Base-by-base conservation (phyloP, 2,888 invertebrate species). In the Tridacna crocea region DNA sequence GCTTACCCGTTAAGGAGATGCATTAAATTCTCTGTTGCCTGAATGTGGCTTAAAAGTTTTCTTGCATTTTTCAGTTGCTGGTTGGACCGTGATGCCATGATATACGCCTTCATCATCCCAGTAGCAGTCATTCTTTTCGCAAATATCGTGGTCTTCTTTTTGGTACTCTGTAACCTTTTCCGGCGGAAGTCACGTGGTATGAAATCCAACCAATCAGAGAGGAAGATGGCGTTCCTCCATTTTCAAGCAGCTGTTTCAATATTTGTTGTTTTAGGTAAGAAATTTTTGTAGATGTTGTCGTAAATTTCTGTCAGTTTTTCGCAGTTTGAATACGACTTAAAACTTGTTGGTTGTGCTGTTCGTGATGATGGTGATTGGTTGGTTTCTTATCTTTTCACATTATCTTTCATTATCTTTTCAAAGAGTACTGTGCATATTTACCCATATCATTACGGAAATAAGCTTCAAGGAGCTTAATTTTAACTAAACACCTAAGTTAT, bases 161-260 rank as follows among this genome's bases (percentile, higher is more conserved):
- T 92, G 78, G 91, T 93, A 15, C 82, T 91, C 26, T 83, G 87
- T 74, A 90, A 87, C 75, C 83, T 93, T 73, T 87, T 89, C 19
- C 83, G 82, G 10, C 83, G 88, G n/a, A 72, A 76, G 70, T 76
- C 88, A 47, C 85, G 88, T 72, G 88, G 88, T 0, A 95, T 96
- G 10, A 95, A 95, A 0, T 91, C 90, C 19, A 88, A 90, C 61
- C 83, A 95, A 0, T 92, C 91, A 46, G 88, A 90, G 24, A 76
- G 87, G 12, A 88, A 89, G 61, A 84, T 90, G 73, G 90, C 91
- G 11, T 74, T 90, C 75, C 90, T 91, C 48, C 93, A 93, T 83
- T 87, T 94, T 24, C 82, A 90, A 47, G 93, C 93, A 8, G 88
- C 88, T 24, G 51, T 91, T 22, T 88, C 89, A 26, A 88, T 91